Base-by-base conservation (phyloP, 2,888 invertebrate species). In the Dynastes grantii region DNA sequence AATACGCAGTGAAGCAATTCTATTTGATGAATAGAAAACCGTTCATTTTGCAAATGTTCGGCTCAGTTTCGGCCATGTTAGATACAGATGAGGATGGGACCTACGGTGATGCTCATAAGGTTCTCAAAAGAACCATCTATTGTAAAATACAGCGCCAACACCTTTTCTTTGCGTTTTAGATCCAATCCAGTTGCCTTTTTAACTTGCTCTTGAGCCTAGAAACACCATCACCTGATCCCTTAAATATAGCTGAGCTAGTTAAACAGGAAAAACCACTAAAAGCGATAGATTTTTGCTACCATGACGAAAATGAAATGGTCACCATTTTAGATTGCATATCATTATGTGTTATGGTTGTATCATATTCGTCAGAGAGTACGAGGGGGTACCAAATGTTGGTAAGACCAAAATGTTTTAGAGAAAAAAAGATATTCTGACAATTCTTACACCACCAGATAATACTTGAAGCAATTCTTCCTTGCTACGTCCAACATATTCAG, bases 11-110 rank as follows among this genome's bases (percentile, higher is more conserved):
- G 13, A 98, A 98, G 86, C 99, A 99, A 87, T 99, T 99, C 89
- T 99, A 99, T 89, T 91, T 99, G 79, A 93, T 99, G 88, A 99
- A 99, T 87, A 92, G 99, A 73, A 99, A 99, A 87, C 99, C 99
- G 0, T 99, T 99, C 86, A 97, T 99, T 84, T 90, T 99, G 75
- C 98, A 99, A 92, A 98, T 99, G 98, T 99, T 99, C 90, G 99
- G 99, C 1, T 98, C 98, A 2, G 96, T 98, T 0, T 98, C 99
- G 0, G 97, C 98, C 1, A 96, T 98, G 86, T 90, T 99, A 84
- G 98, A 99, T 87, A 97, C 96, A 0, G 96, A 96, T 84, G 96
- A 96, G 85, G 94, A 94, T 82, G 94, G 96, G 49, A 93, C 94
- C 3, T 96, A 94, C 86, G 97, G 97, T 3, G 97, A 98, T 89